These are phyloP conservation scores for Drosophila rhopaloa DNA, from an alignment of 1,140 invertebrate species.

Conservation along the genomic window DNA sequence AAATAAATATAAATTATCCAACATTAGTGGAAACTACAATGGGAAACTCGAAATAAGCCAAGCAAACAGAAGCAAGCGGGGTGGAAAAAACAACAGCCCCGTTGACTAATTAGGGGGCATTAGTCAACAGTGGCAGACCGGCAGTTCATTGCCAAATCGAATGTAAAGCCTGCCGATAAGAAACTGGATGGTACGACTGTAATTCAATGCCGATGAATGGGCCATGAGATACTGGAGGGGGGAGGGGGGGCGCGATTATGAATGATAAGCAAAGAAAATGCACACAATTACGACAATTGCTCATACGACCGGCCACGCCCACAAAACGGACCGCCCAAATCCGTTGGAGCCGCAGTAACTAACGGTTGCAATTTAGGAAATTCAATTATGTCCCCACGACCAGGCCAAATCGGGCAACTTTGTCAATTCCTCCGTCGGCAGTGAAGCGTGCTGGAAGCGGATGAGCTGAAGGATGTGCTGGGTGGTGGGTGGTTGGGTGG, in stretches of 20 bases:
- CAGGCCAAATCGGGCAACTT: conserved; percentile 51
- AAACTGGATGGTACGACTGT: conserved; percentile 45
- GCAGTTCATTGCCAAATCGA: conserved; percentile 61
- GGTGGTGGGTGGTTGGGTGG: conserved; percentile 8
- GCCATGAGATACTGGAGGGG: not conserved
- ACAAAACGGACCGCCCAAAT: conserved; percentile 13
- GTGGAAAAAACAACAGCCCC: conserved; percentile 19
- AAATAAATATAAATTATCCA: conserved; percentile 69
- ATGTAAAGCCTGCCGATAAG: conserved; percentile 71
- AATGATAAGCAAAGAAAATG: conserved; percentile 75
- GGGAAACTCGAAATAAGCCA: conserved; percentile 20
- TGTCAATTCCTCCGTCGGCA: conserved; percentile 67
- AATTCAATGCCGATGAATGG: conserved; percentile 54
- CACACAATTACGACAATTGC: conserved; percentile 77
- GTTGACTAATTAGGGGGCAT: conserved; percentile 71
- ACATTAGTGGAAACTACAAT: conserved; percentile 52
- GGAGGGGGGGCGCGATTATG: conserved; percentile 53
- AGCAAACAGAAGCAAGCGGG: conserved; percentile 39
- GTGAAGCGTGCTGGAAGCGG: conserved; percentile 65
- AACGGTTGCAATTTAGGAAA: conserved; percentile 69
- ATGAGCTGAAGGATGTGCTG: conserved; percentile 47
- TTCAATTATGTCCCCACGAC: conserved; percentile 71
- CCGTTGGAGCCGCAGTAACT: conserved; percentile 33
- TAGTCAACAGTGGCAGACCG: conserved; percentile 55
- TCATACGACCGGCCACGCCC: conserved; percentile 42